Evolutionary conservation across 2,113 vertebrate genomes (phyloP).

Genomic region (Oryctolagus cuniculus): mOryCun1.1 NC_091445.1:21592501-21593000

Average conservation of each 20-base stretch:
- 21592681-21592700: neutral
- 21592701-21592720: neutral
- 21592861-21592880: neutral
- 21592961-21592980: neutral
- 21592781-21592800: neutral
- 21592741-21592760: neutral
- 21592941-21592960: neutral
- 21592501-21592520: neutral
- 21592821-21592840: neutral
- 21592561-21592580: neutral
- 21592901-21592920: neutral
- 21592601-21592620: neutral
- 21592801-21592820: neutral
- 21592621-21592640: neutral
- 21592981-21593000: neutral
- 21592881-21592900: neutral
- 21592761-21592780: neutral
- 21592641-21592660: neutral
- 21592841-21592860: neutral
- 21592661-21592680: neutral
- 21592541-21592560: neutral
- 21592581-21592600: neutral
- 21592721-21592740: neutral
- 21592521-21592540: neutral
- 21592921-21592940: neutral